Evolutionary conservation across 2,113 vertebrate species (phyloP).

Genomic region (Rhegmatorhina hoffmannsi): DNA sequence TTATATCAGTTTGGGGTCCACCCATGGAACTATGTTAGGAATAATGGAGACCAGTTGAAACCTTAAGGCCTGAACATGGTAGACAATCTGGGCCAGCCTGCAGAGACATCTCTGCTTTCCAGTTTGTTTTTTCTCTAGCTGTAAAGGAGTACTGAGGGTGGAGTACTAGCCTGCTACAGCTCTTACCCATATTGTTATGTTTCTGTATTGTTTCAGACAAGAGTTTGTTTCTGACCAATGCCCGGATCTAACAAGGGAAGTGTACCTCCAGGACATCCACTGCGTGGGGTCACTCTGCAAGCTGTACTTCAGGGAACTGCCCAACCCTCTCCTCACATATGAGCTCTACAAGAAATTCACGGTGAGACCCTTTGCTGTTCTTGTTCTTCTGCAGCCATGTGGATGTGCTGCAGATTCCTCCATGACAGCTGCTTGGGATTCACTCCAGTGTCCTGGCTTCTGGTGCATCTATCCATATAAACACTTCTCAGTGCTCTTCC

Average conservation of each 20-base stretch:
- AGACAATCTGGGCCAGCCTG: background rate
- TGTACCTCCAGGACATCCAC: conserved; percentile 99
- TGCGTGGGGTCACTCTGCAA: conserved; percentile 98
- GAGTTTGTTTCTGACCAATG: conserved; percentile 94
- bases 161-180: background rate
- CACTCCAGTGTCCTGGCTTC: background rate
- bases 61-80: background rate
- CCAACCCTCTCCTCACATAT: conserved; percentile 96
- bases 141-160: background rate
- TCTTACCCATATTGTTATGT: background rate
- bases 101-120: background rate
- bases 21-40: background rate
- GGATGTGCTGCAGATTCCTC: background rate
- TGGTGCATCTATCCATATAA: background rate
- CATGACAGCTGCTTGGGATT: background rate
- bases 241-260: conserved; percentile 95
- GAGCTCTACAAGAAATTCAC: conserved; percentile 98
- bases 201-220: conserved; percentile 84
- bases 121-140: conserved; percentile 1
- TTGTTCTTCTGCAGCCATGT: background rate
- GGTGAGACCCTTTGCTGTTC: conserved; percentile 77
- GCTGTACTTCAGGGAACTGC: conserved; percentile 96
- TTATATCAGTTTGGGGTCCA: background rate
- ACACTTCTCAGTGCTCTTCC: background rate
- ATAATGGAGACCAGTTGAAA: background rate